Base-by-base conservation (phyloP, 1,140 invertebrate genomes). In the Andricus grossulariae region DNA sequence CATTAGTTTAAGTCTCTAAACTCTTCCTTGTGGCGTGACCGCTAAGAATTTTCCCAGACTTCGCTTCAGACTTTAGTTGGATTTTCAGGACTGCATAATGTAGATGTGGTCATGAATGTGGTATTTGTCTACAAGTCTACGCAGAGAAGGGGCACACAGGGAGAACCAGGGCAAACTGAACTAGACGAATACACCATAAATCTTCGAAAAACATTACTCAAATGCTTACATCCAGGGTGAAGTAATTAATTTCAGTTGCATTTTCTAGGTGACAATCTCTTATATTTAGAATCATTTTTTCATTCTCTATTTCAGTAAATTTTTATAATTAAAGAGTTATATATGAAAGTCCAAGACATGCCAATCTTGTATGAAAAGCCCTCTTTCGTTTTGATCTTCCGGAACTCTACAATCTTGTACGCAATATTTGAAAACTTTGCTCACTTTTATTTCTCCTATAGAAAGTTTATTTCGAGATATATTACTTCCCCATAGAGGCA, bases 11-110 rank as follows among this genome's bases (percentile, higher is more conserved):
- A 39, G 25, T 66, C 39, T 66, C 25, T 16, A n/a, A 16, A 6
- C 12, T 66, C 25, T 25, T 39, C 60, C 39, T 66, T 6, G 15
- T n/a, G 25, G n/a, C 25, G 25, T 66, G 60, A 66, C 60, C 60
- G n/a, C 60, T 45, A 66, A 66, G 60, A 66, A 66, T 66, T 66
- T 66, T n/a, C 57, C 60, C 60, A 39, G 32, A 3, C 39, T 66
- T 66, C 15, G 25, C 32, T 32, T 66, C n/a, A 66, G 60, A 66
- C 60, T 66, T 66, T 15, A 66, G 60, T 39, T 66, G 25, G 60
- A 66, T 66, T 66, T 66, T 60, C 57, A 60, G 57, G 57, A 60
- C 57, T 60, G 21, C 57, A 60, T 60, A 60, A 66, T 66, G 60
- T 39, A 66, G 32, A 66, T 66, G 25, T 32, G 60, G 60, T 66